Evolutionary conservation across 2,797 vertebrate genomes (phyloP).

Genomic region (Agapornis canus): DNA sequence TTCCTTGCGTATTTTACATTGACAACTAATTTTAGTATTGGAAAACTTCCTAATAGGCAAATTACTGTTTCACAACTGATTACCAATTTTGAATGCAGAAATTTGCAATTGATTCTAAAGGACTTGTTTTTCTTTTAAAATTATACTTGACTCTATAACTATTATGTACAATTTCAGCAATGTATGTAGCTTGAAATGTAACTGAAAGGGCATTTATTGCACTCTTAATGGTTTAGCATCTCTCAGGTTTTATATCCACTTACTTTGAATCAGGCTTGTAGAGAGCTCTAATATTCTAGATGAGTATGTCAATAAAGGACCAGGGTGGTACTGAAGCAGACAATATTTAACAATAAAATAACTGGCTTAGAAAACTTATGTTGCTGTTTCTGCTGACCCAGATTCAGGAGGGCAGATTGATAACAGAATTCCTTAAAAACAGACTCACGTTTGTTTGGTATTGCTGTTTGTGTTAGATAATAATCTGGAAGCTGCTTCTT

Average conservation of each 20-base stretch:
- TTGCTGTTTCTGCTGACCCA: neutral
- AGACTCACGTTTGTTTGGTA: neutral
- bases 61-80: neutral
- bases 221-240: neutral
- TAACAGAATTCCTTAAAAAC: neutral
- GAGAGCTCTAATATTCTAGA: neutral
- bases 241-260: neutral
- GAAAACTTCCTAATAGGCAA: neutral
- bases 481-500: neutral
- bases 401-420: neutral
- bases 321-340: neutral
- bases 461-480: neutral
- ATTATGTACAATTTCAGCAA: neutral
- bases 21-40: neutral
- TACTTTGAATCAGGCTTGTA: neutral
- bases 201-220: neutral
- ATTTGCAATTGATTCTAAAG: neutral
- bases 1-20: neutral
- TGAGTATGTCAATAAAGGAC: neutral
- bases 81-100: neutral
- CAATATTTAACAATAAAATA: neutral
- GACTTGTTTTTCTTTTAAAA: neutral
- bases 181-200: neutral
- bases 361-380: neutral
- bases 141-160: neutral